These are phyloP conservation scores for Adelognathus sp. DNA, from an alignment of 2,888 invertebrate species.

Conservation along the genomic window DNA sequence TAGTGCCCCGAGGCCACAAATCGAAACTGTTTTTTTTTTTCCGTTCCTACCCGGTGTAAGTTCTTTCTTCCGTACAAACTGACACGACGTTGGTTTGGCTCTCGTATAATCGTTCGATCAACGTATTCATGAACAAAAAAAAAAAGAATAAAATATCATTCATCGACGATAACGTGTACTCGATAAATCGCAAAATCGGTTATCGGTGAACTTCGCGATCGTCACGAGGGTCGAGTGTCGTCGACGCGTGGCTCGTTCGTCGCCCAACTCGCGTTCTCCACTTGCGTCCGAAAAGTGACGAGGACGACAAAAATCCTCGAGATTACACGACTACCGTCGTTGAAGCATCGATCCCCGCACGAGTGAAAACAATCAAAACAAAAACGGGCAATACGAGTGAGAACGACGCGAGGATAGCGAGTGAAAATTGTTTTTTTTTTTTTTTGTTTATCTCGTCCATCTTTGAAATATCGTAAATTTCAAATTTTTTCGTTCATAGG, in stretches of 20 bases:
- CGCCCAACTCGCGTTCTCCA: background rate
- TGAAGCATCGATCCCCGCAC: background rate
- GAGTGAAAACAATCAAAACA: background rate
- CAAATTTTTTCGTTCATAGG: background rate
- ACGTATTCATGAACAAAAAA: too few species aligned
- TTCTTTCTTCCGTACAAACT: slow-evolving; percentile 51
- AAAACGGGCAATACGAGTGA: slow-evolving; percentile 4
- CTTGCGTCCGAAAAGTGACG: background rate
- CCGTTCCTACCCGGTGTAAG: slow-evolving; percentile 70
- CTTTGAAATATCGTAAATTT: background rate
- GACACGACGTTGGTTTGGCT: too few species aligned
- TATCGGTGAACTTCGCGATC: background rate
- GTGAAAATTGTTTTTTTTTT: background rate
- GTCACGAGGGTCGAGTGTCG: slow-evolving; percentile 19
- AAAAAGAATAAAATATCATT: background rate
- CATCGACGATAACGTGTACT: background rate
- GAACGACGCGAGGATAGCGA: background rate
- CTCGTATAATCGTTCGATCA: too few species aligned
- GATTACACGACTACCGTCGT: background rate
- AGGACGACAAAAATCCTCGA: background rate
- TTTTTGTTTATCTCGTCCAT: background rate
- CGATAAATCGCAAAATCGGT: background rate
- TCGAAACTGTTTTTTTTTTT: slow-evolving; percentile 60
- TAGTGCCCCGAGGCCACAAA: slow-evolving; percentile 67
- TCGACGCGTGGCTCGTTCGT: background rate